Conservation (phyloP, 2,888 invertebrate genomes). For the Melipona beecheii region DNA sequence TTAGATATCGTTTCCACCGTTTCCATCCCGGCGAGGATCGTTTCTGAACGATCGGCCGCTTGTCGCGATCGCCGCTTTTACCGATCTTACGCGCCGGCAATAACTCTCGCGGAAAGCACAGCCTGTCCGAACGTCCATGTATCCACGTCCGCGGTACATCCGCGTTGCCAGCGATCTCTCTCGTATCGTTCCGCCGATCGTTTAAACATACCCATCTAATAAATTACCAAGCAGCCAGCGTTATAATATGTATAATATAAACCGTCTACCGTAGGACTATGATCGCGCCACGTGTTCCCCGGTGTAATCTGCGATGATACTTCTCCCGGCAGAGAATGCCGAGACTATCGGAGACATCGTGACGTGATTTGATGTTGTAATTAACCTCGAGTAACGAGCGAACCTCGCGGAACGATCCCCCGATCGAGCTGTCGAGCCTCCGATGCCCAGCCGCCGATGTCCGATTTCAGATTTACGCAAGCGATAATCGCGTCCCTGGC, state of each 20-base stretch:
- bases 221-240: background rate
- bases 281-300: background rate
- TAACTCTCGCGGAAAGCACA: conserved; percentile 35
- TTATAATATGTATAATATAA: background rate
- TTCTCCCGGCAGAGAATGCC: background rate
- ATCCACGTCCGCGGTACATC: background rate
- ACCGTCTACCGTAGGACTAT: background rate
- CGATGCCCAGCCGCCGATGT: background rate
- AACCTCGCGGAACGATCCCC: background rate
- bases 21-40: background rate
- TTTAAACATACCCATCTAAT: background rate
- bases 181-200: background rate
- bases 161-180: background rate
- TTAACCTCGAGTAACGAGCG: conserved; percentile 1
- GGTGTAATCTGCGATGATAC: background rate
- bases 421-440: background rate
- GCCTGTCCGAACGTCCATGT: conserved; percentile 10
- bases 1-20: conserved; percentile 52
- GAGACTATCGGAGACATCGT: background rate
- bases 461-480: conserved; percentile 31
- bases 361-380: conserved; percentile 29
- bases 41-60: background rate
- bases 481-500: conserved; percentile 20
- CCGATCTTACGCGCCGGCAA: conserved; percentile 26
- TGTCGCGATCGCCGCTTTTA: conserved; percentile 21